Conservation (phyloP, 1,140 invertebrate species). For the Parasteatoda tepidariorum region DNA sequence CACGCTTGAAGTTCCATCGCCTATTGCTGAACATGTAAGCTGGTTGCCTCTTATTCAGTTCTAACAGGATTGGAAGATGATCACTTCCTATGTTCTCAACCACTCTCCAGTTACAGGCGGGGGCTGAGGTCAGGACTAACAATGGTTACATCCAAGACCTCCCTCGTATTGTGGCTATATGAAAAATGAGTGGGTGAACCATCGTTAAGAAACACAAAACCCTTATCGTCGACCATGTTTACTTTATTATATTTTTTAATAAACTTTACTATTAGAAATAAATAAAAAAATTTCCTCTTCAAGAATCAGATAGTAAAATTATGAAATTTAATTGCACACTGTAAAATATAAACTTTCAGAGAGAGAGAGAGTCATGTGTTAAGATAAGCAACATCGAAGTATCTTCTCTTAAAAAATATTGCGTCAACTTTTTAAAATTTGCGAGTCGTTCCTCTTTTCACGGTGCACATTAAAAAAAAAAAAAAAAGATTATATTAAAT, state of each 20-base stretch:
- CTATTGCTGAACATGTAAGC: neutral
- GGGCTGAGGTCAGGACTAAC: neutral
- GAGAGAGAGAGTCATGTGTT: too few species aligned
- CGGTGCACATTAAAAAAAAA: too few species aligned
- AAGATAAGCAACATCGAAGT: too few species aligned
- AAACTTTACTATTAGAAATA: too few species aligned
- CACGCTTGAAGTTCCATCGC: neutral
- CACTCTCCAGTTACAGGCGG: neutral
- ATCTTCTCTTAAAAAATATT: too few species aligned
- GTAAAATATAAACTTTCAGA: too few species aligned
- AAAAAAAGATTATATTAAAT: too few species aligned
- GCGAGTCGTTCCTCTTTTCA: too few species aligned
- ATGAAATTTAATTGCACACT: too few species aligned
- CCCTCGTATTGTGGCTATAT: neutral
- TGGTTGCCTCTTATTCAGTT: neutral
- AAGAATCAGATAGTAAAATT: too few species aligned
- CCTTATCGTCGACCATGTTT: neutral
- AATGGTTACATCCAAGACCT: neutral
- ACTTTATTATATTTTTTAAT: neutral
- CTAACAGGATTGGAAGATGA: neutral
- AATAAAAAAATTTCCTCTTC: too few species aligned
- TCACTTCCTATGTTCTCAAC: slow-evolving; percentile 6
- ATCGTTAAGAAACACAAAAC: neutral
- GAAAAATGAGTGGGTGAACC: slow-evolving; percentile 7
- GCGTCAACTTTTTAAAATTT: too few species aligned